Conservation (phyloP, 2,888 invertebrate genomes). For the Alviniconcha strummeri region DNA sequence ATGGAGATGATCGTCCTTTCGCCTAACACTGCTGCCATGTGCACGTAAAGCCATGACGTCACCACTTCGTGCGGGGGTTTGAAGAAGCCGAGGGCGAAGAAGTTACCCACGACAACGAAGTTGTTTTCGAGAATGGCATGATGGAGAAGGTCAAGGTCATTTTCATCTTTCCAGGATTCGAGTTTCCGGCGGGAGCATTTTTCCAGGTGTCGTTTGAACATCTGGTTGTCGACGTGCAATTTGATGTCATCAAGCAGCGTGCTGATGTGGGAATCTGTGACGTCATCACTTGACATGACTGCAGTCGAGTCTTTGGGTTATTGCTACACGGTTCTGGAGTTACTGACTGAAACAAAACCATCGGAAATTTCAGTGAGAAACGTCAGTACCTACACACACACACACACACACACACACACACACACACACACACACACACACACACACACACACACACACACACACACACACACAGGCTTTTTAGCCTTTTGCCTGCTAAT, state of each 20-base stretch:
- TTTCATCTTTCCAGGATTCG: conserved; percentile 50
- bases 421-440: too few relatives aligned
- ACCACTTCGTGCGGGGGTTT: conserved; percentile 55
- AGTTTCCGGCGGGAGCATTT: conserved; percentile 43
- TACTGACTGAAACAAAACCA: too few relatives aligned
- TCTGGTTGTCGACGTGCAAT: conserved; percentile 38
- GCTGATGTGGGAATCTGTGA: background rate
- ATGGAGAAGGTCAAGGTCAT: conserved; percentile 61
- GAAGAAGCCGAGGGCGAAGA: conserved; percentile 60
- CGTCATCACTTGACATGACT: conserved; percentile 22
- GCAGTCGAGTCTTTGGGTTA: background rate
- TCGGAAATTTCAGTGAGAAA: too few relatives aligned
- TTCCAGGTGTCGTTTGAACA: conserved; percentile 43
- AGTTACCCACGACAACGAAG: conserved; percentile 54
- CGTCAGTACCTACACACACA: too few relatives aligned
- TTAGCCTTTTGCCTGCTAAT: background rate
- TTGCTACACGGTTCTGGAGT: too few relatives aligned
- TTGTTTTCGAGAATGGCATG: conserved; percentile 63
- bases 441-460: too few relatives aligned
- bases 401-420: too few relatives aligned
- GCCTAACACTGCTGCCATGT: conserved; percentile 62
- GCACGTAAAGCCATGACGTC: conserved; percentile 58
- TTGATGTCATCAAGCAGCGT: conserved; percentile 31
- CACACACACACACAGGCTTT: too few relatives aligned
- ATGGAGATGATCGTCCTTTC: conserved; percentile 53